A percentile compares a stretch with the other conserved stretches of the same genome.
Evolutionary conservation across 2,888 invertebrate genomes (phyloP).

Genomic region (Nipponacmea schrenckii): DNA sequence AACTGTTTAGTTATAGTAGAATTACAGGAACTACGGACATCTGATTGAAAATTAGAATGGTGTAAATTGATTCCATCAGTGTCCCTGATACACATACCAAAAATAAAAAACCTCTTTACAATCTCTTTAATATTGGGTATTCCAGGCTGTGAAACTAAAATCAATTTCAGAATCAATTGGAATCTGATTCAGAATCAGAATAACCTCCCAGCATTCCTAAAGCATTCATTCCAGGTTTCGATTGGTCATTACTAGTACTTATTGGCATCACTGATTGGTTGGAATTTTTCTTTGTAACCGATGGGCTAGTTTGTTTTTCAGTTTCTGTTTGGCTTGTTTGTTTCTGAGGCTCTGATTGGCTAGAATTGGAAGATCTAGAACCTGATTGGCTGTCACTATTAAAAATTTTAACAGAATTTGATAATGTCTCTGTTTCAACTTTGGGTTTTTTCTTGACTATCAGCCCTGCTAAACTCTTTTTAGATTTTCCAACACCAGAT

Average conservation of each 20-base stretch:
- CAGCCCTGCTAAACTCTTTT: slow-evolving; percentile 42
- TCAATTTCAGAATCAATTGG: too few relatives aligned
- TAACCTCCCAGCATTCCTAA: slow-evolving; percentile 47
- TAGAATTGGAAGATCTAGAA: not conserved
- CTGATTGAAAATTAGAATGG: too few relatives aligned
- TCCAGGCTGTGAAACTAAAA: too few relatives aligned
- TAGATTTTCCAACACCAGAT: slow-evolving; percentile 29
- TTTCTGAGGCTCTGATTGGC: not conserved
- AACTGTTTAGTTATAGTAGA: too few relatives aligned
- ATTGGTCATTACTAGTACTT: not conserved
- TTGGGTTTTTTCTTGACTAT: slow-evolving; percentile 44
- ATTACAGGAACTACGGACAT: too few relatives aligned
- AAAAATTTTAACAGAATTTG: not conserved
- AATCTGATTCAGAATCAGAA: slow-evolving; percentile 36
- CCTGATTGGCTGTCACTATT: not conserved
- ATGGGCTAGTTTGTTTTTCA: not conserved
- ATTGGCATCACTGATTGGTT: not conserved
- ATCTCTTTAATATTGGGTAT: too few relatives aligned
- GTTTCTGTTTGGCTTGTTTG: not conserved
- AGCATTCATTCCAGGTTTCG: slow-evolving; percentile 21
- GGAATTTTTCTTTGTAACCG: not conserved
- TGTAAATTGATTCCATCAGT: too few relatives aligned
- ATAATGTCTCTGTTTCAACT: not conserved
- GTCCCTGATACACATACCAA: too few relatives aligned
- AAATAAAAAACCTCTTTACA: too few relatives aligned